phyloP scores from a whole-genome alignment of 2,888 invertebrate genomes.

The Syritta pipiens region DNA sequence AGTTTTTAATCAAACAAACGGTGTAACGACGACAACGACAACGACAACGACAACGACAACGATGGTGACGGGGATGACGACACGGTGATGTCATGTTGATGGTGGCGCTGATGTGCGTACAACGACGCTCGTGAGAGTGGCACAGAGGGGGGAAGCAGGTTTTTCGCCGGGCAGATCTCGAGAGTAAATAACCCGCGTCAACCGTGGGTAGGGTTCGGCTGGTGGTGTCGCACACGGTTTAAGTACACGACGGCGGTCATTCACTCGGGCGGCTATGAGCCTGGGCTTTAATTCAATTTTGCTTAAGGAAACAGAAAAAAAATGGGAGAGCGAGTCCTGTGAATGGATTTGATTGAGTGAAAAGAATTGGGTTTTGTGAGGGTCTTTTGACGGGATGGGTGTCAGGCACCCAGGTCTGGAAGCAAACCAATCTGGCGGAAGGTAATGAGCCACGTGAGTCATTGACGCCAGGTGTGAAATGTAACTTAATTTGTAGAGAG shows the following conservation, averaged over 20 bases:
- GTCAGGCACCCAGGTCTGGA: too few species aligned
- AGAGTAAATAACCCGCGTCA: slow-evolving; percentile 50
- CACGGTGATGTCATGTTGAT: not conserved
- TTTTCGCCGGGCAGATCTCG: too few species aligned
- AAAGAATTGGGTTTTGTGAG: too few species aligned
- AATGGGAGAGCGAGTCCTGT: slow-evolving; percentile 21
- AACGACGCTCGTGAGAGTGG: too few species aligned
- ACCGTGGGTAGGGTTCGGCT: slow-evolving; percentile 34
- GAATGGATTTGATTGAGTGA: too few species aligned
- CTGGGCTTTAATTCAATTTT: slow-evolving; percentile 1
- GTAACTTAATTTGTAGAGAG: too few species aligned
- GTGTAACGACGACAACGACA: slow-evolving; percentile 22
- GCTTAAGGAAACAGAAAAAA: too few species aligned
- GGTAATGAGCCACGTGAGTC: too few species aligned
- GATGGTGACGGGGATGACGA: slow-evolving; percentile 2
- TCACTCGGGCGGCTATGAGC: slow-evolving; percentile 13
- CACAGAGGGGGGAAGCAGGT: too few species aligned
- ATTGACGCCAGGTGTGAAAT: too few species aligned
- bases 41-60: not conserved
- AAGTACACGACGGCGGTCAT: slow-evolving; percentile 39
- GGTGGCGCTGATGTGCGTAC: not conserved
- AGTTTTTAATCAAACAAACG: slow-evolving; percentile 65
- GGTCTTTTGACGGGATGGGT: too few species aligned
- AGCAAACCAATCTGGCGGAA: too few species aligned
- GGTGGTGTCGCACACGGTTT: slow-evolving; percentile 1